These are phyloP conservation scores for Hypomecis atomaria DNA, from an alignment of 2,888 invertebrate genomes.

Conservation along the genomic window DNA sequence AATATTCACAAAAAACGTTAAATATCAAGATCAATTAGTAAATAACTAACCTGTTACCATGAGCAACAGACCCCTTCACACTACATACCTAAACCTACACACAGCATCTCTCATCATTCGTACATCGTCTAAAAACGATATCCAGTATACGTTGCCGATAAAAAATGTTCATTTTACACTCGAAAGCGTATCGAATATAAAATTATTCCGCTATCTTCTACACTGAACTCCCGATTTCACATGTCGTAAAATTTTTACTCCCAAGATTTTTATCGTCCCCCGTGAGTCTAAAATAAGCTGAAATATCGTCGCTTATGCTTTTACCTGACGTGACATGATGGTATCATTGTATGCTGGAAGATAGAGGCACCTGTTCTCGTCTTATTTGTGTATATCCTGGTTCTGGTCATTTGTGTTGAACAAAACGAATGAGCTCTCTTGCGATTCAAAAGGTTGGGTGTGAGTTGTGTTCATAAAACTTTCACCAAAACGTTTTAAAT, in stretches of 20 bases:
- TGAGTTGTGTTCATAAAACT: too few species aligned
- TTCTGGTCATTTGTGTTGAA: constrained; percentile 47
- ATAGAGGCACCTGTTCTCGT: constrained; percentile 64
- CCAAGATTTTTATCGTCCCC: constrained; percentile 62
- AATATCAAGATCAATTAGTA: not conserved
- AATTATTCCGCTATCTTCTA: constrained; percentile 63
- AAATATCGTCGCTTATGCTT: constrained; percentile 54
- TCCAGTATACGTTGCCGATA: constrained; percentile 52
- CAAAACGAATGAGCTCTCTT: too few species aligned
- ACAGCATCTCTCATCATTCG: constrained; percentile 46
- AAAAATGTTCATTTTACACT: constrained; percentile 62
- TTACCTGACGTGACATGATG: constrained; percentile 53
- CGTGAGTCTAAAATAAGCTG: constrained; percentile 59
- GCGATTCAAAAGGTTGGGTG: too few species aligned
- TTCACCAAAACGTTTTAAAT: too few species aligned
- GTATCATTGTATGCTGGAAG: constrained; percentile 60
- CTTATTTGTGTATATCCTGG: constrained; percentile 64
- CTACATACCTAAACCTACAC: constrained; percentile 25
- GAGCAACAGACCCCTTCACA: constrained; percentile 27
- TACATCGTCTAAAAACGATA: constrained; percentile 55
- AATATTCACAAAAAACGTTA: not conserved
- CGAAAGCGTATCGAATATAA: constrained; percentile 62
- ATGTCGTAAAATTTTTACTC: constrained; percentile 67
- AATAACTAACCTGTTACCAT: constrained; percentile 19
- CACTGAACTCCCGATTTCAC: constrained; percentile 62